Evolutionary conservation across 2,113 vertebrate genomes (phyloP).

Genomic region (Alethe diademata): DNA sequence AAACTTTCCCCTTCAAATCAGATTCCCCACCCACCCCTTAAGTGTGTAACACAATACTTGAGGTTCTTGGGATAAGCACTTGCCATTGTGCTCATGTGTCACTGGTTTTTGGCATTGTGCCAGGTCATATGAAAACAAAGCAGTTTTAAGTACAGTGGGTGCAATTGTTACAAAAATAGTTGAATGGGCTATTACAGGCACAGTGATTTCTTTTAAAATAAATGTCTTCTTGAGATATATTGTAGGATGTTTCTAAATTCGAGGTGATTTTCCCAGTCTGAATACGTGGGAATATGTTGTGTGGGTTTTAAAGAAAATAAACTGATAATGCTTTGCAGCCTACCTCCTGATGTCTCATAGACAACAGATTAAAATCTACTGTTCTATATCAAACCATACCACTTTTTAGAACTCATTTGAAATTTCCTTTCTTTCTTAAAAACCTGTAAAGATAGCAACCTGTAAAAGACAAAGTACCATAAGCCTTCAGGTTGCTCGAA

Average conservation of each 20-base stretch:
- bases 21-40: not conserved
- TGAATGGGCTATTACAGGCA: not conserved
- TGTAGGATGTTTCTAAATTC: constrained; percentile 3
- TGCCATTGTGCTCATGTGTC: not conserved
- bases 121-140: constrained; percentile 7
- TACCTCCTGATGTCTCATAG: not conserved
- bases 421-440: not conserved
- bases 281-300: not conserved
- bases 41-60: not conserved
- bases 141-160: not conserved
- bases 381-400: not conserved
- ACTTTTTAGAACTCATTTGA: not conserved
- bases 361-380: not conserved
- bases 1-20: not conserved
- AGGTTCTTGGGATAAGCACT: not conserved
- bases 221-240: not conserved
- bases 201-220: not conserved
- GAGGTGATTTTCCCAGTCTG: not conserved
- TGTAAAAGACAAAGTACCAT: not conserved
- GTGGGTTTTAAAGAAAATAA: not conserved
- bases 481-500: not conserved
- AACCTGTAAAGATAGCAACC: not conserved
- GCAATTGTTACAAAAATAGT: constrained; percentile 8
- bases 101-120: not conserved
- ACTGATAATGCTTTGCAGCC: constrained; percentile 1